Evolutionary conservation across 30 jellyfish, hydroid and myxozoan genomes (phyloP).

Genomic region (Pelagia noctiluca): DNA sequence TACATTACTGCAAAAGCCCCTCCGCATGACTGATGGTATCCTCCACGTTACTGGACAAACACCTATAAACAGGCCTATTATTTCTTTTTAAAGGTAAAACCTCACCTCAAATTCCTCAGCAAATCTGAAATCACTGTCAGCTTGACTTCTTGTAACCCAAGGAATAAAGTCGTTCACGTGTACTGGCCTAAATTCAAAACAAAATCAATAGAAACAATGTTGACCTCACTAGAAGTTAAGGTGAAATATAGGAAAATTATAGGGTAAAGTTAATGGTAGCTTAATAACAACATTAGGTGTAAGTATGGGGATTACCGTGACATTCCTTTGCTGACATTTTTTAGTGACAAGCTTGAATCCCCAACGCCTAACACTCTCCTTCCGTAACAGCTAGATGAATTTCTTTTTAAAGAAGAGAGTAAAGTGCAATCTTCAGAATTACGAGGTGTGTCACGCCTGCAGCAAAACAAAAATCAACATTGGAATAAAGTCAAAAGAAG

Average conservation of each 20-base stretch:
- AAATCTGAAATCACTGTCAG: slow-evolving; percentile 92
- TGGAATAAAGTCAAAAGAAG: background rate
- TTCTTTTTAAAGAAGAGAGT: slow-evolving; percentile 39
- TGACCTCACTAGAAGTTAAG: too few species aligned
- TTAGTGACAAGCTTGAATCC: slow-evolving; percentile 45
- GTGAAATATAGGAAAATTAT: too few species aligned
- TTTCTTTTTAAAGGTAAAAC: background rate
- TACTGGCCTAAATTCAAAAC: slow-evolving; percentile 76
- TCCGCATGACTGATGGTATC: too few species aligned
- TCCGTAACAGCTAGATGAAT: slow-evolving; percentile 58
- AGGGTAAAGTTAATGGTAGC: too few species aligned
- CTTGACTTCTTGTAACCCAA: slow-evolving; percentile 92
- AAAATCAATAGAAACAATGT: background rate
- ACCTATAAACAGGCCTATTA: background rate
- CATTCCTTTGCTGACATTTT: slow-evolving; percentile 46
- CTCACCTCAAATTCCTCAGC: slow-evolving; percentile 98
- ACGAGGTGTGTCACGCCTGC: slow-evolving; percentile 11
- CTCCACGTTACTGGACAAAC: background rate
- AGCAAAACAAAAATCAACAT: background rate
- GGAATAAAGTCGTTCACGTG: slow-evolving; percentile 82
- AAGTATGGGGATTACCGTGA: too few species aligned
- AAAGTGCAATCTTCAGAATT: slow-evolving; percentile 49
- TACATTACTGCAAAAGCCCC: too few species aligned
- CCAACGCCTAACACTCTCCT: slow-evolving; percentile 39
- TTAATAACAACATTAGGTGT: too few species aligned